These are phyloP conservation scores for Eriosoma lanigerum DNA, from an alignment of 1,140 invertebrate species.

Conservation along the genomic window DNA sequence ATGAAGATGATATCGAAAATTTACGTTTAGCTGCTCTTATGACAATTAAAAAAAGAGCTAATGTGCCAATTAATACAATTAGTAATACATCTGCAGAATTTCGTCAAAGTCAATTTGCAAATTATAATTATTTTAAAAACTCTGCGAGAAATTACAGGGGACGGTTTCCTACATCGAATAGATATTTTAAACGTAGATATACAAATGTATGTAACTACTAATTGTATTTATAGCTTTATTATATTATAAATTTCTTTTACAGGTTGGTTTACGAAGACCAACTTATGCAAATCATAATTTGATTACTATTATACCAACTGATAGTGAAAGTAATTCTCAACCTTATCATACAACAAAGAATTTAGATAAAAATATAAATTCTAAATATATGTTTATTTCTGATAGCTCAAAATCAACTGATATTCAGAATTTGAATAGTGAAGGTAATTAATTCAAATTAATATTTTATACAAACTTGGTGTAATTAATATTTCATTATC, in stretches of 20 bases:
- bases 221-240: no score
- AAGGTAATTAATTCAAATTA: slow-evolving; percentile 28
- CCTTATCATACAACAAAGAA: background rate
- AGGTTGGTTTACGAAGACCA: slow-evolving; percentile 39
- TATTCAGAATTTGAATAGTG: background rate
- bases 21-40: no score
- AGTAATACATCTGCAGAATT: slow-evolving; percentile 41
- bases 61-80: slow-evolving; percentile 23
- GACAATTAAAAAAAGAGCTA: slow-evolving; percentile 33
- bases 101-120: background rate
- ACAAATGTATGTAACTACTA: slow-evolving; percentile 14
- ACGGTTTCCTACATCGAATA: slow-evolving; percentile 11
- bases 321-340: background rate
- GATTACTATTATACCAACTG: slow-evolving; percentile 40
- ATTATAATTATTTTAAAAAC: no score
- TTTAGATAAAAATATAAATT: background rate
- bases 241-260: background rate
- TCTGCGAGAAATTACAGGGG: background rate
- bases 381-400: background rate
- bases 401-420: background rate
- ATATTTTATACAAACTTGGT: no score
- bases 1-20: no score
- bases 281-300: slow-evolving; percentile 32
- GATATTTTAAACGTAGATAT: slow-evolving; percentile 22
- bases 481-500: no score